Base-by-base conservation (phyloP, 1,140 invertebrate genomes). In the Sycophila sp. region DNA sequence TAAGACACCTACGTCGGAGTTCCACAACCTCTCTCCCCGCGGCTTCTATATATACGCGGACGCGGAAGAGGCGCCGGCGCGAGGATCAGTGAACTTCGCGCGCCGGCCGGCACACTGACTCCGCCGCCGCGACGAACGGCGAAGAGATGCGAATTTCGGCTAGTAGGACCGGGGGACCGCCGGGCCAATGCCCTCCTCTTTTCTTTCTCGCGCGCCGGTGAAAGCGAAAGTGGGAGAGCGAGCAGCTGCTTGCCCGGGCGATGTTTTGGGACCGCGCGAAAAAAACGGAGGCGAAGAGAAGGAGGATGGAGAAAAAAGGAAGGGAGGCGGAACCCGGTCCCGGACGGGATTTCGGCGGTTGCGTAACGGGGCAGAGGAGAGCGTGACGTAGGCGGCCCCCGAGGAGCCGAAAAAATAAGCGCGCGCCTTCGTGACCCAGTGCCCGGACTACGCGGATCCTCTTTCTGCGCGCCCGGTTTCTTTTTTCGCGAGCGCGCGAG, bases 1-100 rank as follows among this genome's bases (percentile, higher is more conserved):
- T 78, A 74, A 73, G 76, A 75, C 75, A 73, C 74, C 74, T 72
- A 77, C 75, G 63, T 69, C 32, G 70, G 26, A 68, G 65, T 68
- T 59, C 53, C 40, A 67, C 65, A 59, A 68, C 65, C 65, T 68
- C 42, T 59, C 22, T 15, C 28, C 6, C n/a, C 10, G 19, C 40
- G 17, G 15, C 36, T 13, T 15, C 56, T 53, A 53, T 53, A 53
- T 24, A 53, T 26, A 53, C 24, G 24, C 51, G 11, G 55, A 69
- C 47, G 38, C 51, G 51, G 69, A 71, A 64, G 60, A 30, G 19
- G 40, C 26, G 51, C 28, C 42, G 19, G 40, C 26, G 51, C 28
- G 53, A 42, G 24, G 59, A 59, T 62, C 38, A 45, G 22, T 62
- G 59, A 62, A 62, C 59, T 30, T 22, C 24, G 28, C 26, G 30